Evolutionary conservation across 2,797 vertebrate species (phyloP).

Genomic region (Sebastes hopkinsi): DNA sequence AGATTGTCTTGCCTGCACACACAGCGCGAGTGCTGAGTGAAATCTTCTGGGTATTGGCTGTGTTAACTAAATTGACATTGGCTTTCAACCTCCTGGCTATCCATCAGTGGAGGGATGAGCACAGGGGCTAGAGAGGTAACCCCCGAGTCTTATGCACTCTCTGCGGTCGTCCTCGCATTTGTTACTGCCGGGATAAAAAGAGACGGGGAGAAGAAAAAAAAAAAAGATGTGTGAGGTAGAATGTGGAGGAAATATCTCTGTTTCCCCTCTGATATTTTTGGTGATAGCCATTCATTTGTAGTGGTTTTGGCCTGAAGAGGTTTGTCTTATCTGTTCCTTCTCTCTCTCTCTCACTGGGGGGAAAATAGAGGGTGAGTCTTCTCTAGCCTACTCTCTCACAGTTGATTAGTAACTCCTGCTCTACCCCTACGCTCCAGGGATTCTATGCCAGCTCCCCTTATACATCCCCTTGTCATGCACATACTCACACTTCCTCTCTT

Average conservation of each 20-base stretch:
- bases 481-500: slow-evolving; percentile 48
- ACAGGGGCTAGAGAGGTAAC: slow-evolving; percentile 52
- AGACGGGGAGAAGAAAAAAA: neutral
- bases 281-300: slow-evolving; percentile 75
- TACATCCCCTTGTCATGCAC: slow-evolving; percentile 70
- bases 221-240: slow-evolving; percentile 27
- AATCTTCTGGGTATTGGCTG: slow-evolving; percentile 75
- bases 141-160: slow-evolving; percentile 53
- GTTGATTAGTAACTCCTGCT: slow-evolving; percentile 80
- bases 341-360: slow-evolving; percentile 62
- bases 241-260: slow-evolving; percentile 40
- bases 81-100: slow-evolving; percentile 75
- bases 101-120: slow-evolving; percentile 68
- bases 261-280: slow-evolving; percentile 53
- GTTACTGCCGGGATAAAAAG: slow-evolving; percentile 45
- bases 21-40: slow-evolving; percentile 57
- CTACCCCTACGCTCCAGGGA: slow-evolving; percentile 72
- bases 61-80: slow-evolving; percentile 80
- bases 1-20: slow-evolving; percentile 59
- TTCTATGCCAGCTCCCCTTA: slow-evolving; percentile 73
- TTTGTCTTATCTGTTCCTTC: slow-evolving; percentile 76
- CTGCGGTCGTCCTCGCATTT: slow-evolving; percentile 34
- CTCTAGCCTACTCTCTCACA: slow-evolving; percentile 71
- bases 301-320: slow-evolving; percentile 68
- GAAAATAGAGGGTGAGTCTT: slow-evolving; percentile 68